Base-by-base conservation (phyloP, 37 sponge, comb jelly and placozoan species). In the Aphrocallistes beatrix region DNA sequence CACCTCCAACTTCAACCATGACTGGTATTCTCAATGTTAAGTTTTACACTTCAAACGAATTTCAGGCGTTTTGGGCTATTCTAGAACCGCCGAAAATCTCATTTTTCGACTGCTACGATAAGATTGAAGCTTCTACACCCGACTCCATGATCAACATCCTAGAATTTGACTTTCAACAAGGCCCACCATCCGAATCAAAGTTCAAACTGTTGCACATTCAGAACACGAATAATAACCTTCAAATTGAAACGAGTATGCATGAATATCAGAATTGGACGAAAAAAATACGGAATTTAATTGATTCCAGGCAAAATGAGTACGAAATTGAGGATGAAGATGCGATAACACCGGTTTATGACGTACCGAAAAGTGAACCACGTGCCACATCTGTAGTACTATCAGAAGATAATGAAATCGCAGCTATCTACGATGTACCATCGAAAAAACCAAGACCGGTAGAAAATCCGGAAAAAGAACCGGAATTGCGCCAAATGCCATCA, bases 111-210 rank as follows among this genome's bases (percentile, higher is more conserved):
- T 25, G n/a, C 75, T 60, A 60, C 34, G 75, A 60, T 19, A 60
- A 60, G n/a, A 21, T 60, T 25, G 8, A 19, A 21, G 3, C 21
- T 32, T 1, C 6, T 6, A 60, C 17, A 25, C 75, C 75, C 1
- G n/a, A 28, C n/a, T 13, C 10, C n/a, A 25, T 30, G 3, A 19
- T 60, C 10, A 60, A 60, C 75, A 60, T 60, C 28, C 75, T 32
- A 1, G 75, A 60, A 25, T 60, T 60, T 30, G n/a, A 60, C 10
- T 60, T 60, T 60, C 75, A 60, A 13, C 10, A 60, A 28, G 75
- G 75, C 25, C 75, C 75, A 60, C 75, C 75, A 19, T 60, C 75
- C 10, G 75, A 60, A 60, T 60, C 75, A 13, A 60, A 60, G n/a
- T 60, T 60, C 75, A 60, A 60, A 60, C 34, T 60, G 34, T 60